Evolutionary conservation across 2,888 invertebrate species (phyloP), one percentile per base, ranked within the genome.

Genomic region (Thymelicus sylvestris): DNA sequence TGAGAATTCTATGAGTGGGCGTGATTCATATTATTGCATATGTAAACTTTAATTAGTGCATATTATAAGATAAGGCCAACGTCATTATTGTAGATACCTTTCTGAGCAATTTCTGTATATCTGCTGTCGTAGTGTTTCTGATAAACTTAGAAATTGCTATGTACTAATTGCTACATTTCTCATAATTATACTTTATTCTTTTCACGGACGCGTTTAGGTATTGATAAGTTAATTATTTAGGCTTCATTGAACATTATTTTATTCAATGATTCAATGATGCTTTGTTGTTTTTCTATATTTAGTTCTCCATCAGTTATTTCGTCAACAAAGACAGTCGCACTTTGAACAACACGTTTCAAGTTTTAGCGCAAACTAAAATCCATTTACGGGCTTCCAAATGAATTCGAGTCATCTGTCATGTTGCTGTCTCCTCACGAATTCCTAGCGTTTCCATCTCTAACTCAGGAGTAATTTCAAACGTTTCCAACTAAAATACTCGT

Each of bases 401-500:
- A 66, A 70, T 71, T 66, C 57, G 47, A 66, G 10, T 66, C 67
- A 69, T 61, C 72, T 74, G 76, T 74, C 77, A 78, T 66, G 70
- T 75, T 55, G 24, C 73, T 74, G 65, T 73, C 78, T 76, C 63
- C 64, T 71, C 67, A 77, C 74, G 74, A 77, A 80, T 80, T 78
- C 78, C 72, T 74, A 12, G 73, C 78, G 70, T 79, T 79, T 77
- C 72, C 72, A 50, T 66, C 67, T 64, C 44, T 70, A 69, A 62
- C 52, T 65, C 65, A 55, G 72, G 76, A 71, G 66, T 70, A 77
- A 79, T 79, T 81, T 77, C 79, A 71, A 74, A 75, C 81, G 82
- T 83, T 82, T 81, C 77, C 78, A 81, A 83, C 84, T 76, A 80
- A 86, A 90, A 90, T 89, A 89, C 84, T 83, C 75, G 73, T 39